Base-by-base conservation (phyloP, 2,797 vertebrate genomes). In the Megalops cyprinoides region DNA sequence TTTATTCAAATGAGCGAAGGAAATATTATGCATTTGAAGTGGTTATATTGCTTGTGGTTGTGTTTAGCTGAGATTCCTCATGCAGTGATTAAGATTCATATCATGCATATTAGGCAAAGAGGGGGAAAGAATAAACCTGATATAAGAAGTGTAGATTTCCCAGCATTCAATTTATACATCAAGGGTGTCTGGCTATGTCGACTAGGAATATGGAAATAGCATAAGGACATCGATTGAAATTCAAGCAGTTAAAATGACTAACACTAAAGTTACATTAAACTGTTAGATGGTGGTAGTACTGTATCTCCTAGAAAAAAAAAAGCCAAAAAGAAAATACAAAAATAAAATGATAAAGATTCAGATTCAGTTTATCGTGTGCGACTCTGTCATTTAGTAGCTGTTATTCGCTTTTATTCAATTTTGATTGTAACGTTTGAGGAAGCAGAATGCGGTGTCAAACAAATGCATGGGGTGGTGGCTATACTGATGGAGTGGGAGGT, bases 121-220 rank as follows among this genome's bases (percentile, higher is more conserved):
- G n/a, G 44, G 67, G 44, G 71, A 71, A 71, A 39, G 23, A 71
- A 71, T 71, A 71, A 71, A n/a, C 25, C 20, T 23, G 67, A 71
- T 42, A 71, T 44, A 31, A 42, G 23, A 37, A 42, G 37, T n/a
- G 7, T 44, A 39, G 37, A 71, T 71, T 71, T 39, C 4, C 42
- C 58, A 10, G 58, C 28, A 20, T 69, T 71, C 67, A 20, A 1
- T 44, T 71, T 71, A n/a, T 23, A 23, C 67, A n/a, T 6, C 42
- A 6, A 23, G 37, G 44, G 20, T 44, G 67, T 71, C 20, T 18
- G 20, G 23, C 20, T 71, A 44, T 42, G 67, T 37, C 42, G 67
- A 31, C 15, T 42, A 44, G 0, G 23, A 42, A 44, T 4, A 69
- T n/a, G n/a, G n/a, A n/a, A 48, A 4, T 48, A 10, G 10, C 46